phyloP scores from a whole-genome alignment of 2,888 invertebrate species.

The Coelogynopora nodosa region DNA sequence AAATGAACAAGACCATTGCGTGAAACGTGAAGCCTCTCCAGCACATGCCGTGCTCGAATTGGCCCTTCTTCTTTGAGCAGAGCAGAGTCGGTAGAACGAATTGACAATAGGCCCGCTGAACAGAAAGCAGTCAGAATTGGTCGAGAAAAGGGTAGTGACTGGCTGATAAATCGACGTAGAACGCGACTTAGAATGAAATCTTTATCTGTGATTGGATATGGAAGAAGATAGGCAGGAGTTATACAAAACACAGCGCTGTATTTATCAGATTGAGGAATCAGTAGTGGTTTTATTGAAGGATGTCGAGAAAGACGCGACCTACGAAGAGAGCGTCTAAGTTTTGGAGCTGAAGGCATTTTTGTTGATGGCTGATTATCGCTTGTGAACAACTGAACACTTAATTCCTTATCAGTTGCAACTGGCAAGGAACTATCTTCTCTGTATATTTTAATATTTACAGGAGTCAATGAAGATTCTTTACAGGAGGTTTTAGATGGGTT shows the following conservation, averaged over 20 bases:
- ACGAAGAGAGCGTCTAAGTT: neutral
- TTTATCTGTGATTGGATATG: conserved; percentile 10
- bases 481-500: no score
- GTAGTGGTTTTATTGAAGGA: neutral
- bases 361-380: neutral
- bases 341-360: neutral
- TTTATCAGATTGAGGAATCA: neutral
- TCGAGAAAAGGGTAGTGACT: neutral
- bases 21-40: neutral
- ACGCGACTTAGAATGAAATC: neutral
- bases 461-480: no score
- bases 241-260: neutral
- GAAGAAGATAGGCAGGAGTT: neutral
- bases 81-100: neutral
- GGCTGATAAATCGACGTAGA: neutral
- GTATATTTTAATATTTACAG: no score
- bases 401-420: neutral
- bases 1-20: neutral
- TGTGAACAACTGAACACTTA: neutral
- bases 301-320: neutral
- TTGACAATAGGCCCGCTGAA: neutral
- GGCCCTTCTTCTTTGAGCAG: neutral
- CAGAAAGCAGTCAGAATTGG: neutral
- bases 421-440: no score
- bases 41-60: neutral